These are phyloP conservation scores for Brachionus manjavacas DNA, from an alignment of 1,140 invertebrate genomes.

Conservation along the genomic window DNA sequence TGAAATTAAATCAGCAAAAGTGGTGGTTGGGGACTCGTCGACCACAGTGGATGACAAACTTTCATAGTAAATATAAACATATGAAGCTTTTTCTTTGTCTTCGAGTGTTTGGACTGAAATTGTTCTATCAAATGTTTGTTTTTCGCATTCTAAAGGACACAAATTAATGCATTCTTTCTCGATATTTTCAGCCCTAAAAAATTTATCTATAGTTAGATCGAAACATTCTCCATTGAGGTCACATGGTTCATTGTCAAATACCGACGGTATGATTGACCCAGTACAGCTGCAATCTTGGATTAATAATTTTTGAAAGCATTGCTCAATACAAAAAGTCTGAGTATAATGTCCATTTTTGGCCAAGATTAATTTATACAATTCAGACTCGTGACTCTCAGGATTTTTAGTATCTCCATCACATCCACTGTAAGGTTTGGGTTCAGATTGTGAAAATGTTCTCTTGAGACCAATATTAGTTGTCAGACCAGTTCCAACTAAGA, in stretches of 20 bases:
- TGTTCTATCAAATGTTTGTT: background rate
- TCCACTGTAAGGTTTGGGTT: conserved; percentile 9
- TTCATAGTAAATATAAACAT: conserved; percentile 23
- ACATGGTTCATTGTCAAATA: background rate
- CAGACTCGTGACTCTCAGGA: background rate
- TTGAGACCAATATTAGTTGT: background rate
- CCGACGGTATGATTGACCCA: background rate
- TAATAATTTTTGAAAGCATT: background rate
- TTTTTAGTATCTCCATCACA: background rate
- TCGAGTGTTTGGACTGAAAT: background rate
- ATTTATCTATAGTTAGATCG: background rate
- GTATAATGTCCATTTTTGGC: background rate
- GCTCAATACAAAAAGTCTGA: background rate
- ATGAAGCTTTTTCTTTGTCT: background rate
- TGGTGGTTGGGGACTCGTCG: background rate
- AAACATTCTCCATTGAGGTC: background rate
- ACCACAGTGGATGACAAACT: background rate
- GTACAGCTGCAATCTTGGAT: background rate
- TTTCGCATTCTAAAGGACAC: background rate
- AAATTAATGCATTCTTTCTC: background rate
- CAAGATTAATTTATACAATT: background rate
- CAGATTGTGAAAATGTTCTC: background rate
- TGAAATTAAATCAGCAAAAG: background rate
- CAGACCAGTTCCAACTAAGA: background rate
- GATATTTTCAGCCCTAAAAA: background rate